Base-by-base conservation (phyloP, 2,113 vertebrate genomes). In the Tylochromis polylepis region DNA sequence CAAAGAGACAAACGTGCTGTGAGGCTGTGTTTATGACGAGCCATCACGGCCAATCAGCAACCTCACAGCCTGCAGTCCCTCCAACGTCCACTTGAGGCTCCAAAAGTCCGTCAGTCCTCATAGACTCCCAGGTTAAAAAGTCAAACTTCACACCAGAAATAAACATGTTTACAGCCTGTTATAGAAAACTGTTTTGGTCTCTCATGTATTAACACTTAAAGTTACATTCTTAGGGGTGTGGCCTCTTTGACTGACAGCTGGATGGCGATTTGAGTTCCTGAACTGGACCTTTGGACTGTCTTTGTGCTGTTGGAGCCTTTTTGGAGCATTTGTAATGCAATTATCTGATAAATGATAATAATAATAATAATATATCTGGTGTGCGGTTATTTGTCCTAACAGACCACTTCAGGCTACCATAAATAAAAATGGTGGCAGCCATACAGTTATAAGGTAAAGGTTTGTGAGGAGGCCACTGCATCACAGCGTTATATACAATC, bases 1-100 rank as follows among this genome's bases (percentile, higher is more conserved):
- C 38, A 58, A 2, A 31, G 6, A 24, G 29, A 65, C 22, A 5
- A 31, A 57, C 2, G 15, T 7, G 16, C 8, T 34, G 34, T 8
- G 34, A 34, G 6, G 31, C 31, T 34, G 11, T 72, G 38, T 43
- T 70, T 46, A 11, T 27, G 14, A 72, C 18, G 8, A 72, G 1
- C 14, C 38, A 0, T 43, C 7, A 70, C 4, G 0, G 8, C 16
- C 1, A 0, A 22, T 0, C 46, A 31, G 70, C 53, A 27, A 11
- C 2, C 3, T 41, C 31, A 49, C 20, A 41, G n/a, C 7, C 62
- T 67, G 62, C 62, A 70, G 8, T 43, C 43, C 65, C 65, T 24
- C 65, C 6, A 43, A 43, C n/a, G 8, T 43, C 65, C 65, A 70
- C 36, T 70, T 10, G 36, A 70, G 65, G n/a, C 65, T 5, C 3